phyloP scores from a whole-genome alignment of 2,888 invertebrate species.

The Cephus pygmeus region DNA sequence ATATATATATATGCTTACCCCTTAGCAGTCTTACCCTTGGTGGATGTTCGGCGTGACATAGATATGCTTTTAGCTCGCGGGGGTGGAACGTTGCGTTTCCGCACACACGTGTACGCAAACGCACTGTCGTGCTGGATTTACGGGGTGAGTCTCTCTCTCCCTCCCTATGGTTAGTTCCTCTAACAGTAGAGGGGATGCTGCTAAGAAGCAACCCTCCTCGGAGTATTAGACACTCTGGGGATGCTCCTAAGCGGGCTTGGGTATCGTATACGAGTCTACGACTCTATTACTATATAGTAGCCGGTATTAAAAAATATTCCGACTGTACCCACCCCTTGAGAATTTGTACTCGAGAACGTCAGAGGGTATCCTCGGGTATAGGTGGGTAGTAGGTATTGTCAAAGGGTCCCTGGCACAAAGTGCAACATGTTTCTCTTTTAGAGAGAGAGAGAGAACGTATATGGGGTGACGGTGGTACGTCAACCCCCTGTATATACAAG shows the following conservation, averaged over 20 bases:
- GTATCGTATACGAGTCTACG: neutral
- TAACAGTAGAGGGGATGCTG: neutral
- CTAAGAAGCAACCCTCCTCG: neutral
- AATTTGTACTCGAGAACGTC: neutral
- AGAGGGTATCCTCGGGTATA: neutral
- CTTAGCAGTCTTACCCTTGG: neutral
- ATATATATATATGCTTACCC: neutral
- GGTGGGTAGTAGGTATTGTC: neutral
- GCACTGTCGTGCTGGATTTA: slow-evolving; percentile 6
- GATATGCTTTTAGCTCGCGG: slow-evolving; percentile 65
- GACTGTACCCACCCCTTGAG: neutral
- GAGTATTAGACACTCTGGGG: neutral
- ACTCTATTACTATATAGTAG: neutral
- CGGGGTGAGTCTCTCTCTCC: neutral
- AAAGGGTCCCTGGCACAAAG: slow-evolving; percentile 37
- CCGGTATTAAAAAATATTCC: neutral
- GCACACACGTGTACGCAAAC: slow-evolving; percentile 41
- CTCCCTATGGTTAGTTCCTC: neutral
- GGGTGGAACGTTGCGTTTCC: slow-evolving; percentile 54
- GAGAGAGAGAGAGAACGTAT: slow-evolving; percentile 11
- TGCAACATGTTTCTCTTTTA: slow-evolving; percentile 50
- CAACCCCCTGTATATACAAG: neutral
- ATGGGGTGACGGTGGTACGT: neutral
- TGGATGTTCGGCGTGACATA: slow-evolving; percentile 57
- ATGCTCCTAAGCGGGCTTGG: neutral